Evolutionary conservation across 2,888 invertebrate genomes (phyloP), one percentile per base, ranked within the genome.

Genomic region (Eueremaeus valkanovi): DNA sequence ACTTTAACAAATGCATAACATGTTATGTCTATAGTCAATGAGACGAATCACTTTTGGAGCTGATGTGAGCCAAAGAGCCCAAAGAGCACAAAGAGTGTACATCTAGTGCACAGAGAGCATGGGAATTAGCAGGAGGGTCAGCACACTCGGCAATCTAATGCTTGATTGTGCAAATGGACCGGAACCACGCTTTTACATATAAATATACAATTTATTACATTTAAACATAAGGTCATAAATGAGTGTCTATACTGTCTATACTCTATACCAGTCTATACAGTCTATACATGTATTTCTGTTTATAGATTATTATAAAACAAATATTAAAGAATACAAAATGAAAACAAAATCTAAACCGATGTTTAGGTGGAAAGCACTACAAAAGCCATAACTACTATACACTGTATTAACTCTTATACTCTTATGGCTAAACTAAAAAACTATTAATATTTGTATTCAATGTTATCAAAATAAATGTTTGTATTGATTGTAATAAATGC

Each of bases 21-120:
- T 68, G 68, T 68, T 68, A 68, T 68, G 68, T 68, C 68, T 68
- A 68, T 68, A 36, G 68, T 68, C 68, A 68, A 68, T 68, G 68
- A 68, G 68, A 42, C 68, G 68, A 68, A 68, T 68, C 68, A 68
- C 68, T 68, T 68, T 42, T 36, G 24, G n/a, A 31, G 61, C 33
- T 63, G 61, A 63, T 63, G 61, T 63, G 61, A 63, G 58, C 3
- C 16, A 29, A 16, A 29, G 27, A 29, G 61, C 31, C 1, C 31
- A 61, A 16, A 61, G 61, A 61, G 61, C 61, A 55, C 24, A 5
- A 24, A 24, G 24, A 55, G 3, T 24, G 18, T 16, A 45, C 6
- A 36, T n/a, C n/a, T n/a, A n/a, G n/a, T n/a, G n/a, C 6, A 21
- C 9, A 24, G 24, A 63, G 33, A 66, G 66, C 66, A 31, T 66